phyloP scores from a whole-genome alignment of 1,140 invertebrate species.

The Aphelinus atriplicis region DNA sequence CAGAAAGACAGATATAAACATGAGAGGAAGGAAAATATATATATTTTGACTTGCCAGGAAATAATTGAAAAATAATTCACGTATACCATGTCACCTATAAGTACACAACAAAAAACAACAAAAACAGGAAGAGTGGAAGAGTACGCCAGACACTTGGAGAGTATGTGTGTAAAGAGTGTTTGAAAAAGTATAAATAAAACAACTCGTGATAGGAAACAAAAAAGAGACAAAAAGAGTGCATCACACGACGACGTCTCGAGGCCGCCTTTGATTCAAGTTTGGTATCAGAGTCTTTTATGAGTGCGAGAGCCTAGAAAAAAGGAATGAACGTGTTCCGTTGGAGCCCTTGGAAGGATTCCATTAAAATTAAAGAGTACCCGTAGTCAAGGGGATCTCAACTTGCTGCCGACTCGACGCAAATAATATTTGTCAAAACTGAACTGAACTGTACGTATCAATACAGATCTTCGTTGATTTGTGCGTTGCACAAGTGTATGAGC shows the following conservation, averaged over 20 bases:
- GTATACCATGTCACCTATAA: conserved; percentile 51
- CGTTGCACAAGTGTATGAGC: no score
- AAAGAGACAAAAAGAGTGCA: conserved; percentile 42
- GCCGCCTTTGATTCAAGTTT: conserved; percentile 50
- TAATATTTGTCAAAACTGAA: no score
- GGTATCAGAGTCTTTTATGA: conserved; percentile 11
- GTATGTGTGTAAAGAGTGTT: conserved; percentile 17
- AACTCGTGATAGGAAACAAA: conserved; percentile 36
- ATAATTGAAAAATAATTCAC: conserved; percentile 48
- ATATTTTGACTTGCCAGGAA: conserved; percentile 23
- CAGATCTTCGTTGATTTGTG: no score
- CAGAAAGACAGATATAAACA: conserved; percentile 43
- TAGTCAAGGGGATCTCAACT: no score
- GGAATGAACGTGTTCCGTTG: background rate
- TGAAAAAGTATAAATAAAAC: conserved; percentile 38
- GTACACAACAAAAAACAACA: conserved; percentile 53
- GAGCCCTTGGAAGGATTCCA: no score
- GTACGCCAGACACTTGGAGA: conserved; percentile 11
- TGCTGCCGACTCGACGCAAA: no score
- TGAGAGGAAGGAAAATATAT: conserved; percentile 44
- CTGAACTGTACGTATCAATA: no score
- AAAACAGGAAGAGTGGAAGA: conserved; percentile 46
- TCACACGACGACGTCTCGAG: conserved; percentile 59
- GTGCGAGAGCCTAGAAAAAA: conserved; percentile 23
- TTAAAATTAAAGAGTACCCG: no score